A percentile compares a stretch with the other conserved stretches of the same genome.
These are phyloP conservation scores for Parnassius glacialis DNA, from an alignment of 2,888 invertebrate genomes.

Conservation along the genomic window DNA sequence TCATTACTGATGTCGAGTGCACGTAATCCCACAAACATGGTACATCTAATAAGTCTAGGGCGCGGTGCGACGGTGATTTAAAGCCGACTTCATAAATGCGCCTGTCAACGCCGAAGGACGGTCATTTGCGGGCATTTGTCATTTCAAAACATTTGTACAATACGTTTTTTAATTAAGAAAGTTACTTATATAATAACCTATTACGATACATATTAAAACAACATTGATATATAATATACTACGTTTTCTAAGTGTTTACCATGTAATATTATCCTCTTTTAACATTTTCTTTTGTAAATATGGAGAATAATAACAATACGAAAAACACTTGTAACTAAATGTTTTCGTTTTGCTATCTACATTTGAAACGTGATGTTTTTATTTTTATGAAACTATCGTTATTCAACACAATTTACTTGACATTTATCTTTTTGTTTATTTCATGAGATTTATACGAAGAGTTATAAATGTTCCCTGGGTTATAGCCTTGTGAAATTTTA, in stretches of 20 bases:
- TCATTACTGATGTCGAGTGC: constrained; percentile 30
- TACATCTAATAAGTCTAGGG: constrained; percentile 34
- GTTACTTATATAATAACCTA: constrained; percentile 36
- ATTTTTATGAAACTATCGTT: too few relatives aligned
- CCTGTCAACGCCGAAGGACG: constrained; percentile 63
- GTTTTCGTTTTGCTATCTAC: neutral
- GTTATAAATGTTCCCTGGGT: too few relatives aligned
- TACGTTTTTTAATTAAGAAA: constrained; percentile 52
- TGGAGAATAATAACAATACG: too few relatives aligned
- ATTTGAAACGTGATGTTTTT: constrained; percentile 12
- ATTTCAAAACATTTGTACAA: constrained; percentile 40
- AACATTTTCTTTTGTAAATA: too few relatives aligned
- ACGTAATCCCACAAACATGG: constrained; percentile 27
- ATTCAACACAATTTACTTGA: too few relatives aligned
- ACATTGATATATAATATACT: neutral
- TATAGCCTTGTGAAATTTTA: too few relatives aligned
- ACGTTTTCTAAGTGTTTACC: too few relatives aligned
- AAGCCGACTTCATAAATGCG: constrained; percentile 59
- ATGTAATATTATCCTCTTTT: too few relatives aligned
- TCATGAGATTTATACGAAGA: too few relatives aligned
- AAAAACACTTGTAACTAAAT: too few relatives aligned
- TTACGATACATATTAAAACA: neutral
- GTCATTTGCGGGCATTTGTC: constrained; percentile 69
- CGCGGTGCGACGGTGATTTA: constrained; percentile 60
- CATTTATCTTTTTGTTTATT: too few relatives aligned